Evolutionary conservation across 1,140 invertebrate species (phyloP).

Genomic region (Nymphalis io): DNA sequence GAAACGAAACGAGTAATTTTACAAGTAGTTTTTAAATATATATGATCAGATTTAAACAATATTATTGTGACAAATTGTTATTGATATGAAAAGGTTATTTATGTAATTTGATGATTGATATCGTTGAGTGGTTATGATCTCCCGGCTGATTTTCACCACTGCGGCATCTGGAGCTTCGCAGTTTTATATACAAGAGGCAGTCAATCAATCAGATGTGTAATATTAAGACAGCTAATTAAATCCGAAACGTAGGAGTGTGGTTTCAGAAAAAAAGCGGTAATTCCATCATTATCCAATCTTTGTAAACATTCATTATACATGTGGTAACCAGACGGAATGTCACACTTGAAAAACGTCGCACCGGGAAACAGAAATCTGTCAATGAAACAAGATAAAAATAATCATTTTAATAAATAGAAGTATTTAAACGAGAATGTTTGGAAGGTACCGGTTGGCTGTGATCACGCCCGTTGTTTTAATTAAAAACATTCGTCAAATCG

Average conservation of each 20-base stretch:
- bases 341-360: constrained; percentile 28
- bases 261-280: constrained; percentile 18
- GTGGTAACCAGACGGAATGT: constrained; percentile 32
- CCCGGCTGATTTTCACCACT: too few relatives aligned
- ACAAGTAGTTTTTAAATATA: too few relatives aligned
- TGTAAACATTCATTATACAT: constrained; percentile 30
- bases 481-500: constrained; percentile 31
- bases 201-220: background rate
- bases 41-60: too few relatives aligned
- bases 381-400: constrained; percentile 33
- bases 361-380: constrained; percentile 25
- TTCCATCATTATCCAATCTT: constrained; percentile 34
- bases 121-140: background rate
- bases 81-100: too few relatives aligned
- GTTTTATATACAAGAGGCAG: too few relatives aligned
- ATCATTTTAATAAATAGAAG: constrained; percentile 33
- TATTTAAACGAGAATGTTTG: constrained; percentile 20
- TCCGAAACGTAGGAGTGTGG: background rate
- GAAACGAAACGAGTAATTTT: too few relatives aligned
- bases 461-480: constrained; percentile 30
- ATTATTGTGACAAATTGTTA: too few relatives aligned
- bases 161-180: too few relatives aligned
- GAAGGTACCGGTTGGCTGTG: constrained; percentile 19
- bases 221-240: constrained; percentile 12
- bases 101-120: constrained; percentile 38